Percentiles rank a stretch among this genome's conserved stretches.
Evolutionary conservation across 2,888 invertebrate genomes (phyloP).

Genomic region (Thalpophila matura): DNA sequence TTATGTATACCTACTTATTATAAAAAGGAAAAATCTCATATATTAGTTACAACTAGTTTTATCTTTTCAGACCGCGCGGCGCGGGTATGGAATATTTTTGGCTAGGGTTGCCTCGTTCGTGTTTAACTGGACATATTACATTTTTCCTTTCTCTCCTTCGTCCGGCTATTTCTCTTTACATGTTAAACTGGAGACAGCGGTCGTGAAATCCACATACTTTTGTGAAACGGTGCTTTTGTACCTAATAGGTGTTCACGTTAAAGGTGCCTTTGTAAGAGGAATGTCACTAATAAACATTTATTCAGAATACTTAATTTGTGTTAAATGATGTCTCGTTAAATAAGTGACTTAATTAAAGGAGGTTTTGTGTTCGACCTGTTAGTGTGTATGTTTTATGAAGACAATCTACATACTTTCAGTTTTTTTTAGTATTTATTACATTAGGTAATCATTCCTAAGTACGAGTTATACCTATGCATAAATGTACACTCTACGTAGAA

Average conservation of each 20-base stretch:
- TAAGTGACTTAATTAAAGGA: no score
- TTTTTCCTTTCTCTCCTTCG: constrained; percentile 23
- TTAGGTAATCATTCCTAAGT: no score
- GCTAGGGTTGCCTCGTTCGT: constrained; percentile 20
- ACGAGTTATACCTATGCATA: no score
- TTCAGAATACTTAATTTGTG: neutral
- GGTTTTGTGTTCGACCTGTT: no score
- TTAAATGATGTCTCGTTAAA: no score
- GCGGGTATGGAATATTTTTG: constrained; percentile 27
- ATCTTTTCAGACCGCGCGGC: constrained; percentile 29
- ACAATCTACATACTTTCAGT: no score
- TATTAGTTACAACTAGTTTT: constrained; percentile 37
- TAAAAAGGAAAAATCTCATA: constrained; percentile 36
- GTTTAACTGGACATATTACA: constrained; percentile 31
- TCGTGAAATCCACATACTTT: constrained; percentile 32
- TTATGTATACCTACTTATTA: constrained; percentile 33
- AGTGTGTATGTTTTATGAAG: no score
- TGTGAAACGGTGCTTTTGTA: constrained; percentile 5
- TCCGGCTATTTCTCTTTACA: constrained; percentile 20
- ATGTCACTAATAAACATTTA: constrained; percentile 8
- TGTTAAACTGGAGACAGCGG: constrained; percentile 22
- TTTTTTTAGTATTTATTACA: no score
- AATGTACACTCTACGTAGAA: no score
- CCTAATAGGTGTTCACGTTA: no score
- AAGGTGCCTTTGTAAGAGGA: neutral